Conservation (phyloP, 2,888 invertebrate genomes). For the Argyresthia albistria region DNA sequence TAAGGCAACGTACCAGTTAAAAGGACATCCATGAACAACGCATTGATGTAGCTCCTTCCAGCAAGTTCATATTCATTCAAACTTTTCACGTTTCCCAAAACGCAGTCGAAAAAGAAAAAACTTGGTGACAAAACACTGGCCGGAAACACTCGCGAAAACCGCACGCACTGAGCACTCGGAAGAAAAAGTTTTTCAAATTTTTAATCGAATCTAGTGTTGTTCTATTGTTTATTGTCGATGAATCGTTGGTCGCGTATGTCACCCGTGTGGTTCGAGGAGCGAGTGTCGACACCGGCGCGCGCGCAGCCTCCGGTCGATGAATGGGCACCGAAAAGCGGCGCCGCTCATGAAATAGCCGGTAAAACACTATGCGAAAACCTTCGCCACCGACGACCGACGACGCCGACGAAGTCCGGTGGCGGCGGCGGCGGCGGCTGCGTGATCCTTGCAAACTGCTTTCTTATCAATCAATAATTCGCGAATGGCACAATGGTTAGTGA, state of each 20-base stretch:
- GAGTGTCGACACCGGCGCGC: slow-evolving; percentile 60
- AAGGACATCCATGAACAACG: slow-evolving; percentile 72
- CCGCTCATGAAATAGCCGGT: slow-evolving; percentile 68
- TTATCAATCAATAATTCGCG: not conserved
- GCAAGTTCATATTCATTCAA: slow-evolving; percentile 67
- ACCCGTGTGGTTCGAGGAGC: slow-evolving; percentile 33
- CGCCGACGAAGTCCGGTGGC: slow-evolving; percentile 43
- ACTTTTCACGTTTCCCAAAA: slow-evolving; percentile 26
- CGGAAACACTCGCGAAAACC: slow-evolving; percentile 24
- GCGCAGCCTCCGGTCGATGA: slow-evolving; percentile 68
- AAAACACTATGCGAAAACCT: slow-evolving; percentile 68
- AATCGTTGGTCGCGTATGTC: slow-evolving; percentile 33
- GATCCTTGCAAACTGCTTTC: slow-evolving; percentile 11
- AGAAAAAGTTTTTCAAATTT: slow-evolving; percentile 20
- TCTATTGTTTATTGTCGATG: slow-evolving; percentile 24
- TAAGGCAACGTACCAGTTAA: slow-evolving; percentile 62
- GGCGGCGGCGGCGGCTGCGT: slow-evolving; percentile 44
- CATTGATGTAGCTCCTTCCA: slow-evolving; percentile 64
- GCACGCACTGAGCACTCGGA: slow-evolving; percentile 16
- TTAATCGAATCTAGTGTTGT: slow-evolving; percentile 23
- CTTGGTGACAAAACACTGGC: slow-evolving; percentile 32
- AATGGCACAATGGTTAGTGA: too few relatives aligned
- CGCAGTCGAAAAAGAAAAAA: slow-evolving; percentile 23
- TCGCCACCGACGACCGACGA: slow-evolving; percentile 62
- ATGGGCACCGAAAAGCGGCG: slow-evolving; percentile 69